Evolutionary conservation across 1,140 invertebrate genomes (phyloP).

Genomic region (Metaphire vulgaris): DNA sequence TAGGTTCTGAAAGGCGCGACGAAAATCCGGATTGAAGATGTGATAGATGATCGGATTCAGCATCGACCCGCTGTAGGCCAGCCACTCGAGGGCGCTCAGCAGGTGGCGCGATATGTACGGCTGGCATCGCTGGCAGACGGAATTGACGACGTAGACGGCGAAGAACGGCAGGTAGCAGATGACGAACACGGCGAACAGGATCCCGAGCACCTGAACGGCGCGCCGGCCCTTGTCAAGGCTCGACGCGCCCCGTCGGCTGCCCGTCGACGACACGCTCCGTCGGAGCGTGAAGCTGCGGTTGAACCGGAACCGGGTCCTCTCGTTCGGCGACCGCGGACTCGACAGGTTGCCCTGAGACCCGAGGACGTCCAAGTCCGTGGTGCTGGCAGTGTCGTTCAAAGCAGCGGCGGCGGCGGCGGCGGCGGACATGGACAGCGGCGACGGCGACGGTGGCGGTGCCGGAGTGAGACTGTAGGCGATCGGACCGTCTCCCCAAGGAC

Average conservation of each 20-base stretch:
- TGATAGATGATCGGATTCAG: constrained; percentile 39
- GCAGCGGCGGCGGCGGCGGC: neutral
- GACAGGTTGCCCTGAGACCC: neutral
- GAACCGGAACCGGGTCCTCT: neutral
- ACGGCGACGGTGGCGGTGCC: neutral
- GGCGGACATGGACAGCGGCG: too few species aligned
- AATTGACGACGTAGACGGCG: constrained; percentile 32
- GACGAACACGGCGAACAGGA: constrained; percentile 36
- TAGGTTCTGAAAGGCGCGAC: constrained; percentile 33
- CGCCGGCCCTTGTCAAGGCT: constrained; percentile 10
- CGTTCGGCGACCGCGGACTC: neutral
- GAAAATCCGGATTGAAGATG: constrained; percentile 36
- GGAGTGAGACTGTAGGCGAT: neutral
- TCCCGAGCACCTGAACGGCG: constrained; percentile 33
- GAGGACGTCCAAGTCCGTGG: neutral
- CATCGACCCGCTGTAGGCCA: constrained; percentile 35
- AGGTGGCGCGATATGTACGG: constrained; percentile 27
- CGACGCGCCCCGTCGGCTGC: neutral
- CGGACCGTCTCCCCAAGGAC: neutral
- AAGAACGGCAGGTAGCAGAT: constrained; percentile 39
- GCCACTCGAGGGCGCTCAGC: constrained; percentile 33
- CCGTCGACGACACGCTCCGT: constrained; percentile 16
- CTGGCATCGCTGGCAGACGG: constrained; percentile 29
- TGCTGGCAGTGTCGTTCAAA: neutral
- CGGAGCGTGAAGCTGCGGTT: constrained; percentile 9